Evolutionary conservation across 1,140 invertebrate species (phyloP).

Genomic region (Drosophila albomicans): DNA sequence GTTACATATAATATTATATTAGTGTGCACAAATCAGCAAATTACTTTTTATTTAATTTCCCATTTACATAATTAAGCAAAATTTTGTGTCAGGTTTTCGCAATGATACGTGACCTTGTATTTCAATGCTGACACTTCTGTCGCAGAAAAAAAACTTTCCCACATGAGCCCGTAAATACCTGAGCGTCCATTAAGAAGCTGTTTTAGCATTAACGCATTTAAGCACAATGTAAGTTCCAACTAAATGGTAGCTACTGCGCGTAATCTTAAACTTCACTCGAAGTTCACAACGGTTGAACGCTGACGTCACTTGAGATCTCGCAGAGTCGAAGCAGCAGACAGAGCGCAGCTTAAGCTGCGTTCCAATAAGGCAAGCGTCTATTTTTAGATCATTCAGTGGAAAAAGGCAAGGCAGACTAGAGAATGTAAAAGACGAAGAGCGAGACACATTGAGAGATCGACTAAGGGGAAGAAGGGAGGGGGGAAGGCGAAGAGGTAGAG

Average conservation of each 20-base stretch:
- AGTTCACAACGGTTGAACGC: constrained; percentile 13
- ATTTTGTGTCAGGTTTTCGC: too few species aligned
- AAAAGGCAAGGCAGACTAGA: constrained; percentile 23
- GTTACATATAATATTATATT: too few species aligned
- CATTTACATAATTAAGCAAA: too few species aligned
- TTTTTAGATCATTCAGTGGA: constrained; percentile 46
- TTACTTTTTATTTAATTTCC: too few species aligned
- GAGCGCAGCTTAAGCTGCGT: constrained; percentile 36
- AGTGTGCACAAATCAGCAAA: too few species aligned
- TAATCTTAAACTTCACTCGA: background rate
- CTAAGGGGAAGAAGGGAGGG: background rate
- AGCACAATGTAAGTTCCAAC: constrained; percentile 1
- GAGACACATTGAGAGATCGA: background rate
- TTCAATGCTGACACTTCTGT: background rate
- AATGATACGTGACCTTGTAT: too few species aligned
- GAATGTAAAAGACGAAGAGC: background rate
- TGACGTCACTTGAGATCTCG: constrained; percentile 39
- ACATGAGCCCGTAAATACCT: background rate
- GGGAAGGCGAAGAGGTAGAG: background rate
- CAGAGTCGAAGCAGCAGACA: background rate
- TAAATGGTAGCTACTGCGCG: background rate
- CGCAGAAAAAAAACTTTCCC: background rate
- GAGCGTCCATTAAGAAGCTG: background rate
- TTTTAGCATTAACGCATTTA: background rate
- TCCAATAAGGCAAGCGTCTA: constrained; percentile 49